phyloP scores from a whole-genome alignment of 2,888 invertebrate genomes.

The Muscina levida region DNA sequence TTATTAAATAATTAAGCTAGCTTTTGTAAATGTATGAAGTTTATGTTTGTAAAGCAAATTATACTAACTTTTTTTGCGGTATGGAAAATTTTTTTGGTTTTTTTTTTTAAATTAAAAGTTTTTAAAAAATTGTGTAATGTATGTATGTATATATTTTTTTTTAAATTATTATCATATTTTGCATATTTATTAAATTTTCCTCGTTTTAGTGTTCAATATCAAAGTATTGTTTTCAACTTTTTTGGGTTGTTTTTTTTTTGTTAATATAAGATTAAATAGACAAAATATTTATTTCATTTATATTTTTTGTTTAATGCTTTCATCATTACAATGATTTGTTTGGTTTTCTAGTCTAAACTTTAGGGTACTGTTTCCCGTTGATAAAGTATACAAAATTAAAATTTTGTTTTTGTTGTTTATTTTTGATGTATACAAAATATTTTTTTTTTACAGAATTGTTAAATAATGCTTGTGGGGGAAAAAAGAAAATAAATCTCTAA shows the following conservation, averaged over 20 bases:
- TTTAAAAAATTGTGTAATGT: too few relatives aligned
- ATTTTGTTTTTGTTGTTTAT: conserved; percentile 13
- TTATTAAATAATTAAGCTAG: conserved; percentile 58
- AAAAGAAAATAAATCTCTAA: too few relatives aligned
- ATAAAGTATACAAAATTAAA: conserved; percentile 58
- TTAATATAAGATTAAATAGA: conserved; percentile 61
- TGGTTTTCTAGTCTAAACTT: conserved; percentile 34
- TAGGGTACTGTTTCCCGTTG: conserved; percentile 14
- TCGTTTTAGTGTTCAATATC: conserved; percentile 45
- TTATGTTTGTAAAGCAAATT: conserved; percentile 48
- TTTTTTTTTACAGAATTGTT: conserved; percentile 39
- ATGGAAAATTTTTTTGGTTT: too few relatives aligned
- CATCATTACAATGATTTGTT: conserved; percentile 4
- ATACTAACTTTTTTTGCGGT: conserved; percentile 37
- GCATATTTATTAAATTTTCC: conserved; percentile 34
- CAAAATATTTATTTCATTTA: conserved; percentile 55
- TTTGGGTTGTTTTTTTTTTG: conserved; percentile 17
- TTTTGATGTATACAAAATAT: conserved; percentile 37
- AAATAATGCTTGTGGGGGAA: too few relatives aligned
- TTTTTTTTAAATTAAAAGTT: too few relatives aligned
- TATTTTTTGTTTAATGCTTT: conserved; percentile 30
- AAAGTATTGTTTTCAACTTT: conserved; percentile 43
- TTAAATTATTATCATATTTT: conserved; percentile 60
- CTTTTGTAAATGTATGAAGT: conserved; percentile 31
- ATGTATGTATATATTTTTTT: conserved; percentile 42